phyloP scores from a whole-genome alignment of 2,888 invertebrate genomes.

The Harpagoxenus sublaevis region DNA sequence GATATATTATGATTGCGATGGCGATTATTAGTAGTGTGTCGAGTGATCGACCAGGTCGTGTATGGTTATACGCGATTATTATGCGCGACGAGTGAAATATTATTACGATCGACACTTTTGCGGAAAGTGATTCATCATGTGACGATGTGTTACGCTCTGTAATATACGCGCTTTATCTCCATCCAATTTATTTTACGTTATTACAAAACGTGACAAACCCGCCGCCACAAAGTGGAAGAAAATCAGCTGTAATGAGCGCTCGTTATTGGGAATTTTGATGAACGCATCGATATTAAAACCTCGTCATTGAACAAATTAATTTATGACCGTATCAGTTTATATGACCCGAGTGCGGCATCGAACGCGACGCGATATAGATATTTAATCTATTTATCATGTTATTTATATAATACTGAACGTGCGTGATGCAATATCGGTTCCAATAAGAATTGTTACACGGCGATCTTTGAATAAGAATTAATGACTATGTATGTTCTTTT shows the following conservation, averaged over 20 bases:
- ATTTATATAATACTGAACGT: constrained; percentile 20
- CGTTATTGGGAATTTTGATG: constrained; percentile 55
- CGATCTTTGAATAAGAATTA: constrained; percentile 15
- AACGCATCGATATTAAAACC: constrained; percentile 53
- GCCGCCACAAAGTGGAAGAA: constrained; percentile 56
- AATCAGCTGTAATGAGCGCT: constrained; percentile 54
- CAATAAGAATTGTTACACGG: background rate
- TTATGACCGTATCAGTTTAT: constrained; percentile 39
- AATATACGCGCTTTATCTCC: constrained; percentile 47
- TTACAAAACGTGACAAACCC: constrained; percentile 51
- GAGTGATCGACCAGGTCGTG: constrained; percentile 24
- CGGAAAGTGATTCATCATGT: constrained; percentile 28
- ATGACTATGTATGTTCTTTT: background rate
- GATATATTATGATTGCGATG: constrained; percentile 39
- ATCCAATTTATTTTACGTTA: constrained; percentile 52
- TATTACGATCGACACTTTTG: constrained; percentile 39
- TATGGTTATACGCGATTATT: constrained; percentile 20
- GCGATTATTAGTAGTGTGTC: constrained; percentile 25
- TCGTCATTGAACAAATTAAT: constrained; percentile 49
- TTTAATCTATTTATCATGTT: constrained; percentile 48
- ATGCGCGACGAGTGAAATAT: constrained; percentile 25
- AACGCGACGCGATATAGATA: constrained; percentile 16
- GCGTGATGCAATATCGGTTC: background rate
- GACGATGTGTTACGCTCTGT: constrained; percentile 48
- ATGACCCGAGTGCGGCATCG: background rate